These are phyloP conservation scores for Microctonus brassicae DNA, from an alignment of 2,888 invertebrate genomes.

Conservation along the genomic window DNA sequence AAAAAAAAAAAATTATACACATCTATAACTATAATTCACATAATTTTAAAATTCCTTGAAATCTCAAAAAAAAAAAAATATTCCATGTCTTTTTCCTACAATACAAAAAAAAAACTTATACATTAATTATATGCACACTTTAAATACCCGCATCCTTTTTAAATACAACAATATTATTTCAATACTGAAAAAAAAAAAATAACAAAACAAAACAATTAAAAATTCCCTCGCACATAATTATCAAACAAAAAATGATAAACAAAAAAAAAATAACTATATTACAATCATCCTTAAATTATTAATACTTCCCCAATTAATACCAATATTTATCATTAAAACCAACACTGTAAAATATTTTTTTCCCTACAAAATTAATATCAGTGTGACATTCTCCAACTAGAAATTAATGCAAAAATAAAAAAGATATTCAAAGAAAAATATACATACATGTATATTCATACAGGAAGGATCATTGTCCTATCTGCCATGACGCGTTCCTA, in stretches of 20 bases:
- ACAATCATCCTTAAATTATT: no score
- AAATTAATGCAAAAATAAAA: background rate
- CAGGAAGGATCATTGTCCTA: conserved; percentile 21
- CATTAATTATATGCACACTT: background rate
- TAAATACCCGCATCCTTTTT: background rate
- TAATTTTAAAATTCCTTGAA: background rate
- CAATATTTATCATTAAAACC: no score
- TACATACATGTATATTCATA: background rate
- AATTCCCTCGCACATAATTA: background rate
- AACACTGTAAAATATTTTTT: no score
- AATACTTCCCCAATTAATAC: no score
- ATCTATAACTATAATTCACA: background rate
- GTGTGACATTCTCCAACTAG: no score
- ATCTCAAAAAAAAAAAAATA: background rate
- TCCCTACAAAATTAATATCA: no score
- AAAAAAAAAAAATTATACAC: no score
- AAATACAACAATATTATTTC: background rate
- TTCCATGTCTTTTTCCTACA: background rate
- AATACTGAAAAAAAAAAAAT: background rate
- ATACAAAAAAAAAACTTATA: background rate
- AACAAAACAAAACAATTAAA: background rate
- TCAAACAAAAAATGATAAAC: background rate
- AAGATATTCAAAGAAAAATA: background rate
- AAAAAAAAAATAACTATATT: background rate
- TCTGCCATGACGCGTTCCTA: conserved; percentile 34